These are phyloP conservation scores for Bombus ignitus DNA, from an alignment of 1,140 invertebrate species.

Conservation along the genomic window DNA sequence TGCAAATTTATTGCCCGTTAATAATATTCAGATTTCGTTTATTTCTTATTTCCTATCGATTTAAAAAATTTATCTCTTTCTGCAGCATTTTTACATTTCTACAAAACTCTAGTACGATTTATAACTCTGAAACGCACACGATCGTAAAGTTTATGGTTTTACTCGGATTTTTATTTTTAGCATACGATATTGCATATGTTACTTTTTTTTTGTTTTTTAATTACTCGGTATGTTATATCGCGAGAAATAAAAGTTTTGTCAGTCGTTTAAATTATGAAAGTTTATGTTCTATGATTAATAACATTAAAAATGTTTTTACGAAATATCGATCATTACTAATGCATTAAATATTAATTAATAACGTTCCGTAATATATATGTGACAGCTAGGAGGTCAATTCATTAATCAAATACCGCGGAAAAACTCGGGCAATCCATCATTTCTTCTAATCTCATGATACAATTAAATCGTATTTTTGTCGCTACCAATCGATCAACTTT, in stretches of 20 bases:
- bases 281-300: neutral
- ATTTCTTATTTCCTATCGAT: neutral
- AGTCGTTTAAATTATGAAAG: neutral
- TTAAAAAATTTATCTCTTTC: neutral
- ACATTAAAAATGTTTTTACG: neutral
- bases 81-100: too few species aligned
- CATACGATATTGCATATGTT: too few species aligned
- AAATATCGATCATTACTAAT: neutral
- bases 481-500: conserved; percentile 1
- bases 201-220: too few species aligned
- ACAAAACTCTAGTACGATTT: too few species aligned
- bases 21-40: neutral
- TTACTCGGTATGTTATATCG: too few species aligned
- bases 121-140: too few species aligned
- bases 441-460: neutral
- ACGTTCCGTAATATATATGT: neutral
- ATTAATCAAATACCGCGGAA: neutral
- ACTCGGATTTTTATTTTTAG: too few species aligned
- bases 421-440: neutral
- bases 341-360: neutral
- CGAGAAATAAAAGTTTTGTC: neutral
- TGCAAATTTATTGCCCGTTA: too few species aligned
- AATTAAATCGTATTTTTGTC: neutral
- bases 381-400: neutral
- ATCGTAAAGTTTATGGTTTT: too few species aligned